Percentiles rank a stretch among this genome's conserved stretches.
These are phyloP conservation scores for Harmothoe impar DNA, from an alignment of 2,888 invertebrate genomes.

Conservation along the genomic window DNA sequence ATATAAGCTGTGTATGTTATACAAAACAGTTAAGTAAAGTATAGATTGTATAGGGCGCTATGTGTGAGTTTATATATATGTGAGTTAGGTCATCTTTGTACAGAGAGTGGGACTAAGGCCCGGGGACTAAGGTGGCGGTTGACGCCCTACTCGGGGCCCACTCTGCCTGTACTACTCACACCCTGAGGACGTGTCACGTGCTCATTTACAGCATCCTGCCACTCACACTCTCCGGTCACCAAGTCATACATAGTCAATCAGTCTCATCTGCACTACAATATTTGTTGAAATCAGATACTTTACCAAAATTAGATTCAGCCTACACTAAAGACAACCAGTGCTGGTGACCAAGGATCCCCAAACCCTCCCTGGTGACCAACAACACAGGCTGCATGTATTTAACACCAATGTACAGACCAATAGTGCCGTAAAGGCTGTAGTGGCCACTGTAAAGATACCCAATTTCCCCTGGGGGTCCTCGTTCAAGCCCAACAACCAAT, in stretches of 20 bases:
- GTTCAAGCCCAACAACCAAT: not conserved
- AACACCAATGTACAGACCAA: not conserved
- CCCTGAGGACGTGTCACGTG: not conserved
- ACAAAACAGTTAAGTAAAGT: too few species aligned
- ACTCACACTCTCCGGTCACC: not conserved
- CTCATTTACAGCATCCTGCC: not conserved
- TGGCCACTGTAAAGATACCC: not conserved
- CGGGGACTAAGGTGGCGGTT: too few species aligned
- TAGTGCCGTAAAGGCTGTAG: not conserved
- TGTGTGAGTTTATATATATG: too few species aligned
- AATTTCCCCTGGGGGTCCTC: not conserved
- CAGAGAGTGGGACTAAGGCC: too few species aligned
- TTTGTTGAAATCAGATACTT: not conserved
- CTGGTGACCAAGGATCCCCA: too few species aligned
- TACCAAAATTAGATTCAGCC: not conserved
- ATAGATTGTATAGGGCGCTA: too few species aligned
- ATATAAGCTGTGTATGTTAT: too few species aligned
- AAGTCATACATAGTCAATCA: not conserved
- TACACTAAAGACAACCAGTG: not conserved
- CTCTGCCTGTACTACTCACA: not conserved
- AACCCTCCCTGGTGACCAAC: too few species aligned
- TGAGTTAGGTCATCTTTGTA: too few species aligned
- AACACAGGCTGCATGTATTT: too few species aligned
- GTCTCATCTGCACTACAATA: not conserved
- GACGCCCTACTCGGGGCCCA: not conserved